phyloP scores from a whole-genome alignment of 2,888 invertebrate genomes.

The Amiota mariae region DNA sequence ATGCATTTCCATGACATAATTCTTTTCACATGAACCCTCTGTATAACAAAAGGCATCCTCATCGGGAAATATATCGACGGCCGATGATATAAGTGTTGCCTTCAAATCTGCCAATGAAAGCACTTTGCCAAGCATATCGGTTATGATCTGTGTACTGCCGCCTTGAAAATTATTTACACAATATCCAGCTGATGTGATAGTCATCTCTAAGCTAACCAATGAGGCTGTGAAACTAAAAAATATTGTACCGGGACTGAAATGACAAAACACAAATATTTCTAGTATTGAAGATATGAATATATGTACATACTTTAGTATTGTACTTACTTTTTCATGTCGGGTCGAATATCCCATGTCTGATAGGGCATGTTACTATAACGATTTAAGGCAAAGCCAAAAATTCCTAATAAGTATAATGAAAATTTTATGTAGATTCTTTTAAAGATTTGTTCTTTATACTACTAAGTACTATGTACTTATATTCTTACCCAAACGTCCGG shows the following conservation, averaged over 20 bases:
- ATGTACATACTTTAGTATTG: not conserved
- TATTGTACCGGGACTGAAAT: constrained; percentile 65
- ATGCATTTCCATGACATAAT: constrained; percentile 83
- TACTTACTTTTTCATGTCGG: constrained; percentile 75
- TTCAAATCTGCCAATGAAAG: constrained; percentile 67
- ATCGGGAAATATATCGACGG: constrained; percentile 88
- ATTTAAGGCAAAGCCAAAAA: constrained; percentile 83
- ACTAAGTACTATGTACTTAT: not conserved
- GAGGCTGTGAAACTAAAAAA: constrained; percentile 76
- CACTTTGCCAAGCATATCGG: constrained; percentile 69
- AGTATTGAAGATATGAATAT: not conserved
- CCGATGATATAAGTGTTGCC: constrained; percentile 76
- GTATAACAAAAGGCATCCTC: constrained; percentile 84
- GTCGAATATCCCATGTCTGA: constrained; percentile 89
- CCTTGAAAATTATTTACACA: constrained; percentile 72
- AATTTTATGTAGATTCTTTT: not conserved
- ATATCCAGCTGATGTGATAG: constrained; percentile 73
- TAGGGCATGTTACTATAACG: constrained; percentile 87
- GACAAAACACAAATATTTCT: not conserved
- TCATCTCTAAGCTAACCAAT: constrained; percentile 76
- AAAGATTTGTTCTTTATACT: not conserved
- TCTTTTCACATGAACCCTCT: constrained; percentile 80
- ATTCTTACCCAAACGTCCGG: constrained; percentile 78
- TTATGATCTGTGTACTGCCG: constrained; percentile 69
- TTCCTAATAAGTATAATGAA: constrained; percentile 73